Percentiles rank a stretch among this genome's conserved stretches.
Evolutionary conservation across 2,888 invertebrate genomes (phyloP).

Genomic region (Sipha maydis): DNA sequence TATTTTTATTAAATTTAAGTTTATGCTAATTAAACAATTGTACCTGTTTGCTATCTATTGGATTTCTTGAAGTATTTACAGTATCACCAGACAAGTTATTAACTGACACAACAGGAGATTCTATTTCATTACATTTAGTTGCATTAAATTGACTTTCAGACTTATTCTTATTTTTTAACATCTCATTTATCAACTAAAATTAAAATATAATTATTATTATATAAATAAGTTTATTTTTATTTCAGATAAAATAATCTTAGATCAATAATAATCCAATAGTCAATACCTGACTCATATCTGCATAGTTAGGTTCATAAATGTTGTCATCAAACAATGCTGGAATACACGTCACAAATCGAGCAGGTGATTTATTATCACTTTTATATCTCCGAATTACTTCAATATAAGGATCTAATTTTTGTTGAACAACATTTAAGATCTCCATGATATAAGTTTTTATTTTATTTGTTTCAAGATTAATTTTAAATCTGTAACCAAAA

Average conservation of each 20-base stretch:
- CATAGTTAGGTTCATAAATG: conserved; percentile 33
- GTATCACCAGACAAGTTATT: not conserved
- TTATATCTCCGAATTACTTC: conserved; percentile 31
- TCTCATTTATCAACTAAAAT: conserved; percentile 36
- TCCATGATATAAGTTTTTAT: conserved; percentile 27
- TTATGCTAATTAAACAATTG: not conserved
- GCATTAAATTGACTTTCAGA: not conserved
- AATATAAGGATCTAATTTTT: conserved; percentile 4
- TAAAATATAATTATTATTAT: conserved; percentile 9
- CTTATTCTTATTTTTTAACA: not conserved
- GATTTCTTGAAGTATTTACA: not conserved
- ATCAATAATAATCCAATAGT: not conserved
- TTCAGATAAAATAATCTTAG: not conserved
- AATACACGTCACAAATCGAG: not conserved
- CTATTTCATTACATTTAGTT: not conserved
- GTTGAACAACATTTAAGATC: conserved; percentile 14
- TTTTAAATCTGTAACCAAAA: conserved; percentile 40
- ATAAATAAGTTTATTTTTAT: not conserved
- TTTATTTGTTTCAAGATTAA: conserved; percentile 46
- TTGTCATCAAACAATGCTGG: conserved; percentile 25
- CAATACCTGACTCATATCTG: conserved; percentile 23
- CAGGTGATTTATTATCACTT: conserved; percentile 5
- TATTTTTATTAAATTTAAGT: no score
- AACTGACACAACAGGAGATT: not conserved
- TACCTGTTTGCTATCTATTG: not conserved